phyloP scores from a whole-genome alignment of 2,888 invertebrate genomes.

The Punctoribates punctum region DNA sequence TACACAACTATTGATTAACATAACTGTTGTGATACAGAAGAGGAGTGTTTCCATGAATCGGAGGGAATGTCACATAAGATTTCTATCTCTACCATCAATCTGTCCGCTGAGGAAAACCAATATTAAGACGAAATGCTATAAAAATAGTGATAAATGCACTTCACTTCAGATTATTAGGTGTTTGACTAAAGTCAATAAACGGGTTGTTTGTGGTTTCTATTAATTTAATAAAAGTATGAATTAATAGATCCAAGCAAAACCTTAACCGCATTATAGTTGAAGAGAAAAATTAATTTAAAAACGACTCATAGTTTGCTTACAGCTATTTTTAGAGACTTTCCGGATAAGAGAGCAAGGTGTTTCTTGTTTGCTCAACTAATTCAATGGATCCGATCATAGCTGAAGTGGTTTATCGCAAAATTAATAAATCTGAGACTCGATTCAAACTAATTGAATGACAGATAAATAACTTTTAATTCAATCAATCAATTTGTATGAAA shows the following conservation, averaged over 20 bases:
- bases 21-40: background rate
- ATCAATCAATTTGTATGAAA: no score
- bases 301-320: no score
- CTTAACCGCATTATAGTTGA: background rate
- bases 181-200: background rate
- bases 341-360: no score
- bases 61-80: background rate
- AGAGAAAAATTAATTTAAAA: no score
- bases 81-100: background rate
- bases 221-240: background rate
- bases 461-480: no score
- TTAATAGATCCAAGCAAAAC: background rate
- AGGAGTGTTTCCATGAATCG: no score
- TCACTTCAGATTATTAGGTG: constrained; percentile 9
- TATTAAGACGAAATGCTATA: background rate
- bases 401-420: no score
- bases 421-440: no score
- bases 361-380: no score
- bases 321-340: no score
- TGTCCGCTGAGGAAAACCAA: constrained; percentile 3
- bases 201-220: background rate
- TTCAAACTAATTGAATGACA: no score
- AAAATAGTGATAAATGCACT: constrained; percentile 14
- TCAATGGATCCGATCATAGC: no score
- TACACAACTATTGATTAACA: background rate